Evolutionary conservation across 2,113 vertebrate genomes (phyloP).

Genomic region (Prinia subflava): DNA sequence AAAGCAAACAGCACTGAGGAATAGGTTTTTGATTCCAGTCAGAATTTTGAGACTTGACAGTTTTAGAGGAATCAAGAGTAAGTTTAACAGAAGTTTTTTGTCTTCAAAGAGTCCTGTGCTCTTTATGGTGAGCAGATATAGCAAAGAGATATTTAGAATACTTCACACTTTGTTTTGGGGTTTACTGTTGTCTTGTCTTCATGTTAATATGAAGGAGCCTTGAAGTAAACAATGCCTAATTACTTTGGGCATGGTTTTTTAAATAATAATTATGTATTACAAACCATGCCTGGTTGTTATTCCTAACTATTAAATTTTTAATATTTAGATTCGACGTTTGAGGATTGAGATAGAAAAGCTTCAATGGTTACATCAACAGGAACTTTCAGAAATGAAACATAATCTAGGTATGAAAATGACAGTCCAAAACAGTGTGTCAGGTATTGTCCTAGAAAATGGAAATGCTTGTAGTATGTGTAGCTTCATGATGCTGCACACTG

Average conservation of each 20-base stretch:
- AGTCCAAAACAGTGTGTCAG: not conserved
- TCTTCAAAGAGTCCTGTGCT: not conserved
- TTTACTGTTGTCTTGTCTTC: not conserved
- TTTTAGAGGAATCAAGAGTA: not conserved
- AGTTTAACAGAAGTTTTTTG: not conserved
- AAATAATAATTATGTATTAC: not conserved
- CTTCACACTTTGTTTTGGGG: not conserved
- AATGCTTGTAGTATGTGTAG: not conserved
- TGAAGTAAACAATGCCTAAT: not conserved
- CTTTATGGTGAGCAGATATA: not conserved
- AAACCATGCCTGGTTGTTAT: not conserved
- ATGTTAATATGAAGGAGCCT: not conserved
- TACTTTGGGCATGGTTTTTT: not conserved
- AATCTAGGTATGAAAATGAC: constrained; percentile 82
- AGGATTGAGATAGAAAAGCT: constrained; percentile 98
- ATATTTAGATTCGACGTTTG: constrained; percentile 87
- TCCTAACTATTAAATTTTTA: not conserved
- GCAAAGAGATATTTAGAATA: not conserved
- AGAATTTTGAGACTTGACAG: not conserved
- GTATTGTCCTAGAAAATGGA: not conserved
- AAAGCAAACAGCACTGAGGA: not conserved
- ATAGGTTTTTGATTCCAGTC: not conserved
- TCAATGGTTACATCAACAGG: constrained; percentile 96
- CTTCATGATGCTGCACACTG: not conserved
- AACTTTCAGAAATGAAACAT: constrained; percentile 97